Evolutionary conservation across 2,888 invertebrate species (phyloP).

Genomic region (Hemicrepidius hirtus): DNA sequence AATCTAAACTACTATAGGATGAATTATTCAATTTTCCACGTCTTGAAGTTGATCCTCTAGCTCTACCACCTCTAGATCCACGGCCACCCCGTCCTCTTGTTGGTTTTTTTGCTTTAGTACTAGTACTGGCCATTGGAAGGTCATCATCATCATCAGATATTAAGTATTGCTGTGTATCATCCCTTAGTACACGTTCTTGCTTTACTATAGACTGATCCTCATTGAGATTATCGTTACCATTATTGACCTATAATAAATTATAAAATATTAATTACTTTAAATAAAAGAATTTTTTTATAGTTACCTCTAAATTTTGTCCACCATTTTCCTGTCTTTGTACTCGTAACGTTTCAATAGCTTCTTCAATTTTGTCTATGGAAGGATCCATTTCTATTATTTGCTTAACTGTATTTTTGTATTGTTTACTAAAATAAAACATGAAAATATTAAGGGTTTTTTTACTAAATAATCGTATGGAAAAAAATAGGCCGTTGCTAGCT

Average conservation of each 20-base stretch:
- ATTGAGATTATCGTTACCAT: constrained; percentile 1
- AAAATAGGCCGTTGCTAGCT: too few species aligned
- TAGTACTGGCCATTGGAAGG: background rate
- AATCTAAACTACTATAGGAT: background rate
- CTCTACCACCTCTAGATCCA: background rate
- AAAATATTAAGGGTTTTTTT: too few species aligned
- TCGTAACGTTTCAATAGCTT: constrained; percentile 33
- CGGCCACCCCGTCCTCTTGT: background rate
- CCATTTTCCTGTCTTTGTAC: background rate
- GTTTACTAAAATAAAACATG: constrained; percentile 33
- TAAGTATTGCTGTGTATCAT: background rate
- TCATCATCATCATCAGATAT: constrained; percentile 25
- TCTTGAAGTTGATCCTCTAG: background rate
- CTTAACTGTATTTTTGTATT: constrained; percentile 47
- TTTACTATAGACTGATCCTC: background rate
- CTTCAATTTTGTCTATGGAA: constrained; percentile 43
- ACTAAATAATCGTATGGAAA: too few species aligned
- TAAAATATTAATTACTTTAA: background rate
- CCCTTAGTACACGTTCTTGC: background rate
- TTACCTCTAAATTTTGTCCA: background rate
- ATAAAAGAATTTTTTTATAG: background rate
- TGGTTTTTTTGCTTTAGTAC: background rate
- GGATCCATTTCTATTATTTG: constrained; percentile 49
- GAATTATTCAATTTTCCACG: constrained; percentile 3
- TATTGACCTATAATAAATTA: constrained; percentile 29